Percentiles rank a stretch among this genome's conserved stretches.
phyloP scores from a whole-genome alignment of 2,113 vertebrate species.

The Neogale vison region DNA sequence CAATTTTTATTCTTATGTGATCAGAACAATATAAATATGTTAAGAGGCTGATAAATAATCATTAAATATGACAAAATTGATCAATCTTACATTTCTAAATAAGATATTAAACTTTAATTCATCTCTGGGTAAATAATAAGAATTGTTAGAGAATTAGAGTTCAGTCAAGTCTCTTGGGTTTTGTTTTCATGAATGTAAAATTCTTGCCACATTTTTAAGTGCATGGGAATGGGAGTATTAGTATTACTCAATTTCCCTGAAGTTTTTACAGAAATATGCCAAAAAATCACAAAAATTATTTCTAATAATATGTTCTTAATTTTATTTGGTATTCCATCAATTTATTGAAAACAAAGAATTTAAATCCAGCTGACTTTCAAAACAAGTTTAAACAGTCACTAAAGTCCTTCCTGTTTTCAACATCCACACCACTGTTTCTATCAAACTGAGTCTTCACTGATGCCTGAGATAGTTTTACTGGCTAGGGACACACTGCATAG shows the following conservation, averaged over 20 bases:
- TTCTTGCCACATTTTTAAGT: not conserved
- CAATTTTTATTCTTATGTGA: not conserved
- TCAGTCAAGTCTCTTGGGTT: not conserved
- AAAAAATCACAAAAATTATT: not conserved
- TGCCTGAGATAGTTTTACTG: not conserved
- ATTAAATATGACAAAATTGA: not conserved
- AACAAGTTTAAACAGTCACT: not conserved
- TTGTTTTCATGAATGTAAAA: not conserved
- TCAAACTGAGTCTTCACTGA: not conserved
- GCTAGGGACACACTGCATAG: not conserved
- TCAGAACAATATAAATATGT: not conserved
- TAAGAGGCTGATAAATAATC: not conserved
- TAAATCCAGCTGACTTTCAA: not conserved
- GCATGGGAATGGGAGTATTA: not conserved
- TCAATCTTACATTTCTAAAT: conserved; percentile 2
- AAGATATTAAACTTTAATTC: not conserved
- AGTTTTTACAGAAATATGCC: not conserved
- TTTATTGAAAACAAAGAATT: not conserved
- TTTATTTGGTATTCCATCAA: not conserved
- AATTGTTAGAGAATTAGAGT: not conserved
- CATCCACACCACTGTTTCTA: not conserved
- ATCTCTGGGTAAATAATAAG: not conserved
- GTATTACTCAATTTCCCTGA: not conserved
- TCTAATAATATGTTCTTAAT: not conserved
- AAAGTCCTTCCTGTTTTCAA: not conserved